These are phyloP conservation scores for Dendrocincla fuliginosa DNA, from an alignment of 2,797 vertebrate species.

Conservation along the genomic window DNA sequence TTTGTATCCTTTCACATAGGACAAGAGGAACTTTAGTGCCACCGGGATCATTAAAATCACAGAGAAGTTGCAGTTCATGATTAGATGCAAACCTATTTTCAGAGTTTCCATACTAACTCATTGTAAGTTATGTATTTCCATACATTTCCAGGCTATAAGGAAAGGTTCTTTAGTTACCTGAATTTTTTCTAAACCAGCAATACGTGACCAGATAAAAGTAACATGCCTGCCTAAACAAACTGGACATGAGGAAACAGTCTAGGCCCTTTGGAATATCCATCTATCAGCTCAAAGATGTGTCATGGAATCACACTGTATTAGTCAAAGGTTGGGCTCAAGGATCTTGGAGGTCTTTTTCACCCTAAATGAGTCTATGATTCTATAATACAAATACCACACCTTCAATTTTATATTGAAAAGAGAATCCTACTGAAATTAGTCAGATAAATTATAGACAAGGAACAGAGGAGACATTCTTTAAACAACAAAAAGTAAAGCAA, in stretches of 20 bases:
- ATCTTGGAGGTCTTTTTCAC: background rate
- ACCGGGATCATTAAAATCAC: background rate
- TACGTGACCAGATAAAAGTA: background rate
- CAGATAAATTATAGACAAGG: background rate
- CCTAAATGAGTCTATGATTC: background rate
- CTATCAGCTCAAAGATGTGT: background rate
- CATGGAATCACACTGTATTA: background rate
- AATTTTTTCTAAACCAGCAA: background rate
- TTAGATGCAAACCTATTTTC: background rate
- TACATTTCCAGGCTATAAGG: background rate
- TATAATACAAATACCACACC: background rate
- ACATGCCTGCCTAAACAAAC: background rate
- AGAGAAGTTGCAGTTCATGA: background rate
- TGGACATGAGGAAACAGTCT: background rate
- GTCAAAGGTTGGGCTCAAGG: background rate
- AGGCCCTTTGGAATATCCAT: background rate
- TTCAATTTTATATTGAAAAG: background rate
- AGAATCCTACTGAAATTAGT: background rate
- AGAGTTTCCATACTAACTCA: background rate
- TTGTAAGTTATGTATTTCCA: background rate
- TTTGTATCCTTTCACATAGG: background rate
- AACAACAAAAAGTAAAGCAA: background rate
- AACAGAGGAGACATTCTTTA: background rate
- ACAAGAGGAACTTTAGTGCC: background rate
- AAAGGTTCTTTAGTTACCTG: background rate